Conservation (phyloP, 2,888 invertebrate genomes). For the Euzophera pinguis region DNA sequence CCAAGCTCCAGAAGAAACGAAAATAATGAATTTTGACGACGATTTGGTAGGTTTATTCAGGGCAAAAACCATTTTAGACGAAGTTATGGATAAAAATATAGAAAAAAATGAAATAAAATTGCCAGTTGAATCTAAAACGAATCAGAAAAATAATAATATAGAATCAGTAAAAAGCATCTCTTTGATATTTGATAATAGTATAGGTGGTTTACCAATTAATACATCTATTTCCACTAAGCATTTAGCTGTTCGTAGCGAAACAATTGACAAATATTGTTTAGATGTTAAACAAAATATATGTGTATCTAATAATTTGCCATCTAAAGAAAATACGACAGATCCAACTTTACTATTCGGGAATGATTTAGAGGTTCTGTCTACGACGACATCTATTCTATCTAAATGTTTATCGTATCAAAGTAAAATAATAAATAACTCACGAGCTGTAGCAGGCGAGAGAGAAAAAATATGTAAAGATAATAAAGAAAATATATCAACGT, state of each 20-base stretch:
- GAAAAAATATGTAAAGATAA: slow-evolving; percentile 26
- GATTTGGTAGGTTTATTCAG: too few relatives aligned
- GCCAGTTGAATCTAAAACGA: too few relatives aligned
- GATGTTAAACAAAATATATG: not conserved
- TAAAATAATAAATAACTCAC: not conserved
- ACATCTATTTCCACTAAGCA: slow-evolving; percentile 22
- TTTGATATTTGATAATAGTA: slow-evolving; percentile 28
- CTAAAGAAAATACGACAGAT: not conserved
- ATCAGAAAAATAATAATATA: not conserved
- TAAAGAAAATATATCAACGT: slow-evolving; percentile 33
- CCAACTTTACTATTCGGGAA: slow-evolving; percentile 26
- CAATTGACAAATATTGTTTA: not conserved
- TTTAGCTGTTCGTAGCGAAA: not conserved
- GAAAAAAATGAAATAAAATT: too few relatives aligned
- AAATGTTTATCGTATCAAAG: slow-evolving; percentile 2
- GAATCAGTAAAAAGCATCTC: slow-evolving; percentile 19
- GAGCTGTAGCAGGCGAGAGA: not conserved
- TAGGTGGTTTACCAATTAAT: slow-evolving; percentile 29
- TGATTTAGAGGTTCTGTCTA: slow-evolving; percentile 32
- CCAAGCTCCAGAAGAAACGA: too few relatives aligned
- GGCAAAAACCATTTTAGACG: too few relatives aligned
- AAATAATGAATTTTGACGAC: too few relatives aligned
- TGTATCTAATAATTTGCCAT: not conserved
- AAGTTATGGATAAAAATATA: too few relatives aligned
- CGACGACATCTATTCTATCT: slow-evolving; percentile 38